Evolutionary conservation across 92 coral and sea anemone genomes (phyloP), one percentile per base, ranked within the genome.

Genomic region (Phenganax marumi): DNA sequence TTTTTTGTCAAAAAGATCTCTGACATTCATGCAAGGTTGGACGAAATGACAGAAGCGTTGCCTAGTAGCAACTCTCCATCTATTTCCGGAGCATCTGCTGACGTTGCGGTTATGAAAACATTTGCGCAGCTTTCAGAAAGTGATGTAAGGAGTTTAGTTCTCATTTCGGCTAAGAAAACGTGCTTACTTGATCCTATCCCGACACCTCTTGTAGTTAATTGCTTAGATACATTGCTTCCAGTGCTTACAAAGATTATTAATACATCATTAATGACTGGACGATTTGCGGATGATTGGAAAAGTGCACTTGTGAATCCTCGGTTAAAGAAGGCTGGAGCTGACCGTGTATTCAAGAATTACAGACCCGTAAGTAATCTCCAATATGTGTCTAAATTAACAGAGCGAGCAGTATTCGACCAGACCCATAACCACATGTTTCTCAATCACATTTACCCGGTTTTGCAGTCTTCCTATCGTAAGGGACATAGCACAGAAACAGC

Each of bases 261-360:
- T 65, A 39, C 21, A 74, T 86, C 86, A 21, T 75, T 86, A 83
- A 39, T 71, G 21, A 50, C 86, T 8, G 86, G 88, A 12, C 17
- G 14, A 57, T 80, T 88, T 79, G 85, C 88, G 12, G 79, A 78
- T 53, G 70, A 61, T 39, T 84, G 91, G 88, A 88, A 88, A 64
- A 61, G 88, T 78, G 91, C 85, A 73, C 85, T 84, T 60, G 70
- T 84, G 13, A 48, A 87, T 55, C 90, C 90, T 33, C 50, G 77
- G 17, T 65, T 87, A 57, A 87, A 82, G 77, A 87, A 74, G 75
- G 53, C 68, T 48, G 86, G 90, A 7, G 23, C 76, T 23, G 87
- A 82, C 50, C 70, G 39, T 46, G 63, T 72, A 8, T 82, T 86
- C 57, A 21, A 18, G 81, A 86, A 86, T 65, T 86, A 73, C 55